Percentiles rank a stretch among this genome's conserved stretches.
Conservation (phyloP, 2,113 vertebrate species). For the Phainopepla nitens region DNA sequence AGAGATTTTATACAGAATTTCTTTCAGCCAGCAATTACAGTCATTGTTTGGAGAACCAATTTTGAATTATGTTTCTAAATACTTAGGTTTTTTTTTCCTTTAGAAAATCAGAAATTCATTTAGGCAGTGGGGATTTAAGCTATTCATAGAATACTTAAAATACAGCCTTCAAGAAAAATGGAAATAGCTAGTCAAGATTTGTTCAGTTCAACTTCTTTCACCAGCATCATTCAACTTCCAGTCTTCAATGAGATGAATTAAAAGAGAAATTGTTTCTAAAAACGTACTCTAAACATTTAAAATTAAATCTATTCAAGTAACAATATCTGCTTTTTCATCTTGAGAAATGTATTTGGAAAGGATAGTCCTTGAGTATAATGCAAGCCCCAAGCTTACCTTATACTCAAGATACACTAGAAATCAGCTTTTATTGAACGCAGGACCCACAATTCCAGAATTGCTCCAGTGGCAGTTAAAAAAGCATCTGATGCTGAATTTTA, state of each 20-base stretch:
- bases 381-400: neutral
- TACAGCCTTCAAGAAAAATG: neutral
- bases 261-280: neutral
- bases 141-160: conserved; percentile 4
- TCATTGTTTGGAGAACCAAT: conserved; percentile 14
- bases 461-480: neutral
- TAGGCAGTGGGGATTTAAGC: neutral
- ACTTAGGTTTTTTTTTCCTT: conserved; percentile 2
- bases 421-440: neutral
- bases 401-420: neutral
- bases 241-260: neutral
- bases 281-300: neutral
- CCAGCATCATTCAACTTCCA: neutral
- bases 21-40: conserved; percentile 22
- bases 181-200: neutral
- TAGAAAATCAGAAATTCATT: conserved; percentile 37
- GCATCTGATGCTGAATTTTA: neutral
- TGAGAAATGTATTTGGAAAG: neutral
- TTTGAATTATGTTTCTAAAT: neutral
- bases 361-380: neutral
- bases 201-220: neutral
- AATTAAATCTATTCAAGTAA: neutral
- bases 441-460: neutral
- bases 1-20: neutral
- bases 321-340: neutral